Base-by-base conservation (phyloP, 2,888 invertebrate genomes). In the Bhutanitis thaidina region DNA sequence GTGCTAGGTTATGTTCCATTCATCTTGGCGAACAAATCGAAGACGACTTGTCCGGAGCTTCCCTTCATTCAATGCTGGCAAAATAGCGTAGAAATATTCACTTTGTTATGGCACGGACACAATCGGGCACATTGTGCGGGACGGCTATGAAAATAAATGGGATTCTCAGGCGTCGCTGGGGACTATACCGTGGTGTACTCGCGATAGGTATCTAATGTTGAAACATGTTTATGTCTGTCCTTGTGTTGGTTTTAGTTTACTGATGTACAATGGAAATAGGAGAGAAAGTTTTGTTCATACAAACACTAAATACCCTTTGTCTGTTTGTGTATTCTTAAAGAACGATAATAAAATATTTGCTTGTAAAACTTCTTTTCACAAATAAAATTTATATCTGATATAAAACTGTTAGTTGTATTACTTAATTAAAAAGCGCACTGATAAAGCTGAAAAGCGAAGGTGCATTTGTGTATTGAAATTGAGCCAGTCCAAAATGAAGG, bases 121-220 rank as follows among this genome's bases (percentile, higher is more conserved):
- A 84, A 83, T 82, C 69, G 77, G 53, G 59, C 67, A 73, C 70
- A 69, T 69, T 64, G 67, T 65, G 56, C 61, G 61, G 62, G 60
- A 67, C 67, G 55, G 77, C 81, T 62, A 81, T 85, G 77, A 80
- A 83, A 83, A 79, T 81, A 83, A 84, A 85, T 84, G 67, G 74
- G 69, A 74, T 77, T 70, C 66, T 68, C 66, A 55, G 55, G 55
- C 61, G 55, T 57, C 56, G 55, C 61, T 50, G 54, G 56, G 55
- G 53, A 56, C 63, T 54, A 51, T 47, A 13, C 45, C 37, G 13
- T 34, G 41, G 44, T 32, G 43, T 45, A 36, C 48, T 41, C 43
- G 16, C 43, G 47, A 50, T 52, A 27, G 40, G 37, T 52, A 52
- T 52, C 51, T 51, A 29, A 16, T 46, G 45, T 35, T 50, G 40